Evolutionary conservation across 2,888 invertebrate species (phyloP).

Genomic region (Amblyjoppa fuscipennis): DNA sequence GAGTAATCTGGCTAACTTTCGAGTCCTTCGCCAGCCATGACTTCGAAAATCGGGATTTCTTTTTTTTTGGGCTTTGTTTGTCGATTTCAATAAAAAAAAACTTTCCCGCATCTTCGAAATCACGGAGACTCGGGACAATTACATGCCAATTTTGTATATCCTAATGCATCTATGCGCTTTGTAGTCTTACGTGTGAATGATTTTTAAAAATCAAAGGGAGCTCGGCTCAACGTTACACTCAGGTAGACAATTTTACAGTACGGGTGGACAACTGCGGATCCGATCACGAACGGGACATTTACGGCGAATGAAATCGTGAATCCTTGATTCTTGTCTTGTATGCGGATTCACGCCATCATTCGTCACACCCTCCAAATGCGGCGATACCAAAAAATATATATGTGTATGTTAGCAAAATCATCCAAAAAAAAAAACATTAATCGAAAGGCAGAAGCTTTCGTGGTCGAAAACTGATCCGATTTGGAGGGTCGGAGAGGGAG

Average conservation of each 20-base stretch:
- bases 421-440: not conserved
- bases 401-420: not conserved
- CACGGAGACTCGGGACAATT: conserved; percentile 43
- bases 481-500: conserved; percentile 1
- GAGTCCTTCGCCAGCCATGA: conserved; percentile 39
- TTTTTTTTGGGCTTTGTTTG: conserved; percentile 41
- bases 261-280: not conserved
- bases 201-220: conserved; percentile 23
- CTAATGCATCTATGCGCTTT: conserved; percentile 66
- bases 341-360: conserved; percentile 18
- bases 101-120: conserved; percentile 53
- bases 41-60: conserved; percentile 49
- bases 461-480: not conserved
- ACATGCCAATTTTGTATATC: conserved; percentile 59
- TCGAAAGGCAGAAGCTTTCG: not conserved
- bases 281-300: conserved; percentile 21
- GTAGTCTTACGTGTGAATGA: conserved; percentile 56
- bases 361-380: not conserved
- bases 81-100: not conserved
- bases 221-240: conserved; percentile 29
- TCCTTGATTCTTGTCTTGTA: conserved; percentile 5
- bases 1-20: conserved; percentile 74
- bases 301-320: conserved; percentile 11
- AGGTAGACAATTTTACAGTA: not conserved
- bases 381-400: not conserved